Percentiles rank a stretch among this genome's conserved stretches.
phyloP scores from a whole-genome alignment of 2,113 vertebrate genomes.

The Columbina picui region DNA sequence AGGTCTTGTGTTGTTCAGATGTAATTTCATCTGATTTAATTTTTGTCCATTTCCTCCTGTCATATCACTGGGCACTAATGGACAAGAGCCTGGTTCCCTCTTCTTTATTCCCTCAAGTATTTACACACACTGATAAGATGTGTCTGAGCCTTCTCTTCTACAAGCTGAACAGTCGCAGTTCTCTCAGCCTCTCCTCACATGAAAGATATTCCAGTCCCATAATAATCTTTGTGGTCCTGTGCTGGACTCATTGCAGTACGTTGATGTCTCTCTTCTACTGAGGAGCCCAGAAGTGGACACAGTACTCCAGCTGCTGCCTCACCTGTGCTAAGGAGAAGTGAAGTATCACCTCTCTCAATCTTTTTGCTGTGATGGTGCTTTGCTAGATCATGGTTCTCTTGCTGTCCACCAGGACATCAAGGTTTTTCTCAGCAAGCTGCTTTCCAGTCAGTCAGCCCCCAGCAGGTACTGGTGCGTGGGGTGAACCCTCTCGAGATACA shows the following conservation, averaged over 20 bases:
- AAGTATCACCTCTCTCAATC: rapidly evolving
- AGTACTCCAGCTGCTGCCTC: background rate
- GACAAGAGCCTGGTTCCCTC: background rate
- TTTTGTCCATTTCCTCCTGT: background rate
- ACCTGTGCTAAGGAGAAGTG: background rate
- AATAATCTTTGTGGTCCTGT: background rate
- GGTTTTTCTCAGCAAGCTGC: background rate
- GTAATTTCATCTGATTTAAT: background rate
- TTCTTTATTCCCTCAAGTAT: background rate
- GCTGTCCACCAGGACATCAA: background rate
- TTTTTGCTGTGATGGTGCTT: background rate
- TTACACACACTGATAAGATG: background rate
- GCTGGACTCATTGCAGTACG: background rate
- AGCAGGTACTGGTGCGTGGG: background rate
- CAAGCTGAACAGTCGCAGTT: background rate
- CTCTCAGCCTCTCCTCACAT: background rate
- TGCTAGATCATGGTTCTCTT: background rate
- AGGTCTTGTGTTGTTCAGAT: background rate
- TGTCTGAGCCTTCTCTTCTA: background rate
- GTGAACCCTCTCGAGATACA: background rate
- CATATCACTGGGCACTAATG: background rate
- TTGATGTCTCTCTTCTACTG: background rate
- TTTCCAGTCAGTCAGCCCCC: background rate
- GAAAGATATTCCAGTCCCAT: background rate
- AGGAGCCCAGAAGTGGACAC: background rate